Evolutionary conservation across 2,113 vertebrate species (phyloP).

Genomic region (Lycocorax pyrrhopterus): DNA sequence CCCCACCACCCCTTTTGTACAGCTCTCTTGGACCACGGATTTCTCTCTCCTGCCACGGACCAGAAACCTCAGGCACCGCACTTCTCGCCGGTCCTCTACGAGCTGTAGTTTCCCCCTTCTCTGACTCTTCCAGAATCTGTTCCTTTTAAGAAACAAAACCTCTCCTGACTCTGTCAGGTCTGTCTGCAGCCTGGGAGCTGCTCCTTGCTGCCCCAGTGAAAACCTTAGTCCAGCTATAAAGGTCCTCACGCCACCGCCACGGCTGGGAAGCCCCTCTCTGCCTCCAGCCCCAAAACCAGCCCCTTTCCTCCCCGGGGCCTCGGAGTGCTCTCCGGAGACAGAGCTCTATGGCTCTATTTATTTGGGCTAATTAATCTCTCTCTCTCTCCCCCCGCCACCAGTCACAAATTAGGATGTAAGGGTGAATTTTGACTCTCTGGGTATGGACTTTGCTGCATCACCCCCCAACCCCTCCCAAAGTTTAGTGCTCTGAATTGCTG

Average conservation of each 20-base stretch:
- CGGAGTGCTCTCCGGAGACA: neutral
- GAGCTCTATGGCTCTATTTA: constrained; percentile 36
- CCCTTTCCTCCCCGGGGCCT: neutral
- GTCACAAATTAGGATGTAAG: neutral
- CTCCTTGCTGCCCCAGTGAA: constrained; percentile 32
- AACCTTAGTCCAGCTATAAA: constrained; percentile 58
- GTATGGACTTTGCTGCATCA: neutral
- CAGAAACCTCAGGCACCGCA: neutral
- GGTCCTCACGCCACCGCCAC: constrained; percentile 47
- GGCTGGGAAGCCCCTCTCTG: constrained; percentile 11
- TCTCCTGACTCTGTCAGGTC: neutral
- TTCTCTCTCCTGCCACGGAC: neutral
- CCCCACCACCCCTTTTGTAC: neutral
- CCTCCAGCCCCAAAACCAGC: constrained; percentile 5
- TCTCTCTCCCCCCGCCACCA: neutral
- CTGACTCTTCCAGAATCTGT: neutral
- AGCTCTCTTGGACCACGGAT: neutral
- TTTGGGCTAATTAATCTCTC: neutral
- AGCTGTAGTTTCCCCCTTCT: neutral
- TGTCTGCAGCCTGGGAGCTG: neutral
- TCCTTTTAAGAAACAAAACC: constrained; percentile 21
- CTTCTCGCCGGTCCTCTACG: neutral
- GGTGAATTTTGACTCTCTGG: constrained; percentile 30
- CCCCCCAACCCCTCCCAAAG: neutral
- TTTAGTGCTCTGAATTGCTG: constrained; percentile 52